phyloP scores from a whole-genome alignment of 2,113 vertebrate species.

The Carassius auratus region DNA sequence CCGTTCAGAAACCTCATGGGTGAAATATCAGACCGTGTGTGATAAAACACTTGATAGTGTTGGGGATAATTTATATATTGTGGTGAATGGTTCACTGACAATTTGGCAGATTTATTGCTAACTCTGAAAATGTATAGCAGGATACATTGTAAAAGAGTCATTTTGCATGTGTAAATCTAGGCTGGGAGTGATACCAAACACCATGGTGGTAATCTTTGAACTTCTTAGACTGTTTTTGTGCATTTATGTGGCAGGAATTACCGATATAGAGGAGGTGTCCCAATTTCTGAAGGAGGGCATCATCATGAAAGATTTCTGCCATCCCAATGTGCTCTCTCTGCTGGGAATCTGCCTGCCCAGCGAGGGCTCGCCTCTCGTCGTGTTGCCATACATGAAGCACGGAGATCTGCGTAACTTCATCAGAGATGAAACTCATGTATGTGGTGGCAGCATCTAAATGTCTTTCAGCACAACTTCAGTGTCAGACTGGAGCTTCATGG shows the following conservation, averaged over 20 bases:
- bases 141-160: slow-evolving; percentile 10
- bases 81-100: slow-evolving; percentile 23
- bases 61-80: slow-evolving; percentile 29
- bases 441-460: slow-evolving; percentile 56
- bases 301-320: slow-evolving; percentile 99
- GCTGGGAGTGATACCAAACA: not conserved
- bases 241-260: slow-evolving; percentile 84
- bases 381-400: slow-evolving; percentile 98
- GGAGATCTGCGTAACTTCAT: slow-evolving; percentile 98
- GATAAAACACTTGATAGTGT: slow-evolving; percentile 41
- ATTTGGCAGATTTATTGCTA: slow-evolving; percentile 35
- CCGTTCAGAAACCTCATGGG: slow-evolving; percentile 35
- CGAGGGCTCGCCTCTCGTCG: slow-evolving; percentile 91
- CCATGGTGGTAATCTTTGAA: slow-evolving; percentile 15
- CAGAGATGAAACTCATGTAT: slow-evolving; percentile 92
- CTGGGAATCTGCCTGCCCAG: slow-evolving; percentile 95
- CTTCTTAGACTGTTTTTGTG: not conserved
- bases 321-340: slow-evolving; percentile 92
- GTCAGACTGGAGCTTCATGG: not conserved
- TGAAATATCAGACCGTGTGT: slow-evolving; percentile 44
- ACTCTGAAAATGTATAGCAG: not conserved
- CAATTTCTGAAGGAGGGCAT: slow-evolving; percentile 98
- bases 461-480: not conserved
- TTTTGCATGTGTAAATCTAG: slow-evolving; percentile 13
- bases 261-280: slow-evolving; percentile 93